Percentiles rank a stretch among this genome's conserved stretches.
Evolutionary conservation across 53 echinoderm and acorn worm genomes (phyloP).

Genomic region (Actinopyga echinites): DNA sequence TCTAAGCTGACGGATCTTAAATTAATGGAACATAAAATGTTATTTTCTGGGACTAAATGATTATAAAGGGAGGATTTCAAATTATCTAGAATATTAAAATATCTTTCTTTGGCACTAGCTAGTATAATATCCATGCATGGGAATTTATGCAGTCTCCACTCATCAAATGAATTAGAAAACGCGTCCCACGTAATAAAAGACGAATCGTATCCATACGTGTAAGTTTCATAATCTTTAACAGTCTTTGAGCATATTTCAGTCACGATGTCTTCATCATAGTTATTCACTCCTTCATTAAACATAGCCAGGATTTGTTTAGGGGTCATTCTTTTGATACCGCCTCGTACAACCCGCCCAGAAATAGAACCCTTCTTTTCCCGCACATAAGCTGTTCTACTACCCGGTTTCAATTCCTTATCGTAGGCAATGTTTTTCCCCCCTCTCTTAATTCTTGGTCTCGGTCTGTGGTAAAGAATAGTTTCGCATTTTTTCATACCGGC

Average conservation of each 20-base stretch:
- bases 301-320: neutral
- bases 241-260: neutral
- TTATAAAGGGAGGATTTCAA: neutral
- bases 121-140: neutral
- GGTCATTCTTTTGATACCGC: neutral
- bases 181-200: neutral
- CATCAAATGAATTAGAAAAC: neutral
- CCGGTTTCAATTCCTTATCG: neutral
- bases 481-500: neutral
- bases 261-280: neutral
- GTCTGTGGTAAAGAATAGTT: neutral
- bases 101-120: too few relatives aligned
- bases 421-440: neutral
- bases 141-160: neutral
- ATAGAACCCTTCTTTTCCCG: neutral
- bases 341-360: neutral
- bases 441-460: too few relatives aligned
- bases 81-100: neutral
- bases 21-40: neutral
- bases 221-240: neutral
- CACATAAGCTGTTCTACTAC: neutral
- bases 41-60: neutral
- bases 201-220: neutral
- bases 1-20: neutral
- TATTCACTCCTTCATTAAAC: neutral